Percentiles rank a stretch among this genome's conserved stretches.
Evolutionary conservation across 2,113 vertebrate genomes (phyloP).

Genomic region (Cyanoramphus novaezelandiae): DNA sequence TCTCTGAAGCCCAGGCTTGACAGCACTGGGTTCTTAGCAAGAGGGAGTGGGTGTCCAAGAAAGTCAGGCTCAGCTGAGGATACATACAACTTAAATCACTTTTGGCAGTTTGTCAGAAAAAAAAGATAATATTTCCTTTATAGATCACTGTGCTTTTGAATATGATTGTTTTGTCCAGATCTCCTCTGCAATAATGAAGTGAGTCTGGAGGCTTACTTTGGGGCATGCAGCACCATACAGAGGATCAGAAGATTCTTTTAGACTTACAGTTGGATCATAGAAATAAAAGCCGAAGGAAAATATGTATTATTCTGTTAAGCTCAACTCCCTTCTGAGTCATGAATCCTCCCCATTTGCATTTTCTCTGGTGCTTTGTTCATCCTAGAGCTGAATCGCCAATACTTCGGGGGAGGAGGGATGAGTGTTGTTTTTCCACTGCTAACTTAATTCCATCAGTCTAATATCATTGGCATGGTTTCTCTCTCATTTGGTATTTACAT

Average conservation of each 20-base stretch:
- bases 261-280: background rate
- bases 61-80: background rate
- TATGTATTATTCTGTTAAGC: background rate
- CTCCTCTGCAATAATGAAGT: background rate
- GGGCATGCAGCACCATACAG: background rate
- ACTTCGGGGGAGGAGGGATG: background rate
- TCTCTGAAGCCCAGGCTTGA: background rate
- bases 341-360: background rate
- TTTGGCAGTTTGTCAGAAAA: background rate
- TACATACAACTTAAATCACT: background rate
- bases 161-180: background rate
- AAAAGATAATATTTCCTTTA: background rate
- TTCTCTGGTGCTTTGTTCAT: background rate
- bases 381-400: background rate
- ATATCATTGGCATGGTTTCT: background rate
- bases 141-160: background rate
- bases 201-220: background rate
- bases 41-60: background rate
- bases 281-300: slow-evolving; percentile 17
- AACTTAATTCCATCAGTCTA: background rate
- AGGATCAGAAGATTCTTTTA: background rate
- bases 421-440: slow-evolving; percentile 1
- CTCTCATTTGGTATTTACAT: background rate
- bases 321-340: background rate
- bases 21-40: background rate